Evolutionary conservation across 2,888 invertebrate genomes (phyloP).

Genomic region (Agelastica alni): DNA sequence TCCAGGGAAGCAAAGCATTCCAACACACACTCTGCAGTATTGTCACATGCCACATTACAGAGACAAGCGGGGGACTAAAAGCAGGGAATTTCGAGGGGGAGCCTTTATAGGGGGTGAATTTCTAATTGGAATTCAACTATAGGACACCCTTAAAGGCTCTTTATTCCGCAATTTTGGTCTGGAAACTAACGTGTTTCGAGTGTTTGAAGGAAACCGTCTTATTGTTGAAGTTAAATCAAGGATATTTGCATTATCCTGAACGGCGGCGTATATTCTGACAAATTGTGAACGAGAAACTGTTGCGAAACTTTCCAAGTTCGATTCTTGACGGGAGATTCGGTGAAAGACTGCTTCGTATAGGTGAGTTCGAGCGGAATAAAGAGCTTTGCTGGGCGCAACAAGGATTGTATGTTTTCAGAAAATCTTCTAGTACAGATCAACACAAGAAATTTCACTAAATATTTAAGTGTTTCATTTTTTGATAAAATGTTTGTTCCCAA

Average conservation of each 20-base stretch:
- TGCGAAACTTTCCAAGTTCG: slow-evolving; percentile 28
- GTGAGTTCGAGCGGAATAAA: slow-evolving; percentile 17
- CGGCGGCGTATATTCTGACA: slow-evolving; percentile 26
- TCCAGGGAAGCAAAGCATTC: slow-evolving; percentile 15
- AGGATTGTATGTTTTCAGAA: no score
- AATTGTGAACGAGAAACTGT: slow-evolving; percentile 28
- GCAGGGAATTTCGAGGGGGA: slow-evolving; percentile 21
- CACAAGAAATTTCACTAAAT: no score
- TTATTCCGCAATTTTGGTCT: slow-evolving; percentile 42
- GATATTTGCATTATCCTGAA: slow-evolving; percentile 41
- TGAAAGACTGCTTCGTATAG: slow-evolving; percentile 10
- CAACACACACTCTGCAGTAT: slow-evolving; percentile 8
- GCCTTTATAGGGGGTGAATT: slow-evolving; percentile 39
- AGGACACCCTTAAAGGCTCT: slow-evolving; percentile 40
- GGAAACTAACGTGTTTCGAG: slow-evolving; percentile 39
- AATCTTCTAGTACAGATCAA: no score
- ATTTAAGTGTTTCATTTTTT: no score
- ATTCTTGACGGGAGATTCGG: slow-evolving; percentile 5
- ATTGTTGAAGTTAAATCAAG: slow-evolving; percentile 42
- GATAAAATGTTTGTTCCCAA: no score
- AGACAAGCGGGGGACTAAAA: slow-evolving; percentile 17
- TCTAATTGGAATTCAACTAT: slow-evolving; percentile 43
- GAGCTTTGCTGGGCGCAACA: not conserved
- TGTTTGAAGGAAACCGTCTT: slow-evolving; percentile 33
- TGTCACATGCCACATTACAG: slow-evolving; percentile 21